These are phyloP conservation scores for Pocillopora meandrina DNA, from an alignment of 92 coral and sea anemone species.

Conservation along the genomic window DNA sequence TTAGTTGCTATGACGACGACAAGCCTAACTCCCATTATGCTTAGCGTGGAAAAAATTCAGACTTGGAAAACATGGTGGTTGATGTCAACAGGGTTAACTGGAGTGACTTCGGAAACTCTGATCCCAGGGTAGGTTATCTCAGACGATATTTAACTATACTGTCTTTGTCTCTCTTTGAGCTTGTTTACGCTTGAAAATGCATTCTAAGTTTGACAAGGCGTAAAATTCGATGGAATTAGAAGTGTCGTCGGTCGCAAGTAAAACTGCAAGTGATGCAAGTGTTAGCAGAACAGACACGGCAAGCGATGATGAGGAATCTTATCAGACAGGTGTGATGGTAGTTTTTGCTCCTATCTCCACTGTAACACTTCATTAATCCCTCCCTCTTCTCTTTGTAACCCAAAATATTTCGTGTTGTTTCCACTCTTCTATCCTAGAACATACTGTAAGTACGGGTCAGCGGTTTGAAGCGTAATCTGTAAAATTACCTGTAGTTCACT, in stretches of 20 bases:
- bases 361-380: not conserved
- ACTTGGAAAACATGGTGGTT: not conserved
- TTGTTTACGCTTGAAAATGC: not conserved
- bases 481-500: too few relatives aligned
- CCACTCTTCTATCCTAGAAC: too few relatives aligned
- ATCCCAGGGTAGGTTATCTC: too few relatives aligned
- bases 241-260: conserved; percentile 12
- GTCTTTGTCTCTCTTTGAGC: too few relatives aligned
- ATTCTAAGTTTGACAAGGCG: not conserved
- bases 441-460: too few relatives aligned
- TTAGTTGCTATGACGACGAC: conserved; percentile 66
- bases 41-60: not conserved
- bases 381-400: too few relatives aligned
- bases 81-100: not conserved
- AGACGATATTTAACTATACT: not conserved
- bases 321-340: conserved; percentile 6
- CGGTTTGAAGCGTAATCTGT: too few relatives aligned
- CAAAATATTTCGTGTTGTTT: too few relatives aligned
- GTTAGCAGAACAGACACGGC: conserved; percentile 23
- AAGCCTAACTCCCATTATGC: conserved; percentile 25
- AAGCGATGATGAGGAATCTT: conserved; percentile 18
- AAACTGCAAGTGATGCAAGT: conserved; percentile 2
- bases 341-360: not conserved
- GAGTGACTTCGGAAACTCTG: not conserved
- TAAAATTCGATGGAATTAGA: conserved; percentile 15